Evolutionary conservation across 2,888 invertebrate species (phyloP), one percentile per base, ranked within the genome.

Genomic region (Heteropelma amictum): DNA sequence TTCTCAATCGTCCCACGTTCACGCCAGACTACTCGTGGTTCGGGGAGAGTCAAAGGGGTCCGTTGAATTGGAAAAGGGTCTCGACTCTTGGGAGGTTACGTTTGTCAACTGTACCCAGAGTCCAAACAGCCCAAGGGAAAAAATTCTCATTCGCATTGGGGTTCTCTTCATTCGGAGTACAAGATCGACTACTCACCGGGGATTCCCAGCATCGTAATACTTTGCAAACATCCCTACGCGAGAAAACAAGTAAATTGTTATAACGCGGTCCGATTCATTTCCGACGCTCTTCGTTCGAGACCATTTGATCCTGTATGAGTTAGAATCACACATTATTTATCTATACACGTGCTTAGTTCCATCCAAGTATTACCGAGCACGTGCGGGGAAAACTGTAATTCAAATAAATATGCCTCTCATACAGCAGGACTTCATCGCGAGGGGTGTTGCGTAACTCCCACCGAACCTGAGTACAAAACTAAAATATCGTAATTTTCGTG

Each of bases 1-100:
- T 85, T 84, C 82, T 82, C 85, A 82, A 84, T 85, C 82, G n/a
- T 78, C 63, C 69, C 69, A 61, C 47, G 51, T 45, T 47, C 26
- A 65, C 54, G 65, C 67, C 45, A 76, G 75, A 71, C 73, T 72
- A 67, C 49, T 4, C 7, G 40, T 40, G 51, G n/a, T n/a, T 19
- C 19, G 38, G 26, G 17, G 49, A 28, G 23, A n/a, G 8, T 14
- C 28, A 47, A 60, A 35, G 61, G 64, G 42, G 54, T 58, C 49
- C 51, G 26, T 51, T 63, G 5, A 40, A 45, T 38, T 19, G 23
- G 38, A 63, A 63, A 49, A 19, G 68, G 33, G 33, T 30, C 33
- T 19, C 71, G 19, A 47, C 49, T 42, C 68, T 7, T 23, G 58
- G 56, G 61, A 71, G 53, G 26, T 42, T 68, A 65, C 19, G 65